Evolutionary conservation across 2,888 invertebrate genomes (phyloP), one percentile per base, ranked within the genome.

Genomic region (Thecophora atra): DNA sequence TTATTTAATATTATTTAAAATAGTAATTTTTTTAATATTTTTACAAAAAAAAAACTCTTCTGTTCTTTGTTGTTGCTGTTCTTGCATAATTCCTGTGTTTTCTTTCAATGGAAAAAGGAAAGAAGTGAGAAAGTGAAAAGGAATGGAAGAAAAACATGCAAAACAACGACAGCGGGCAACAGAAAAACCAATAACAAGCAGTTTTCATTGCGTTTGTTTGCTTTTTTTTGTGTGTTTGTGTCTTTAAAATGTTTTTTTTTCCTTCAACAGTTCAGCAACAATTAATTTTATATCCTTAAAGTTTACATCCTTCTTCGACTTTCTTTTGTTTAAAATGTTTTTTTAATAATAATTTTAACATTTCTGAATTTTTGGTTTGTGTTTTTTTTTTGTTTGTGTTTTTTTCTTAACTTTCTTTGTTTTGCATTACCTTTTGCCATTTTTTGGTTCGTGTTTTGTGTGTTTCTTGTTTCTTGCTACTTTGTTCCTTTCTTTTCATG

Each of bases 21-120:
- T 67, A 67, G 67, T 67, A 67, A 67, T 67, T 67, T 66, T 67
- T 63, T n/a, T 37, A 6, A 54, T 37, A 67, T 67, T 67, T 67
- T 67, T 67, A 67, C 67, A 67, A 67, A 67, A 64, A 67, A 54
- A 15, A 37, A 28, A 52, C 54, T 21, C 24, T 60, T 28, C 47
- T 19, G 44, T 28, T 17, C 42, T 52, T 65, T n/a, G 19, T 21
- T 70, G 8, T n/a, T 65, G n/a, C 17, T 63, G 44, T 30, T 30
- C 30, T 70, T 63, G 26, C 58, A 47, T 66, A 28, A 65, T 47
- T 71, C 3, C 21, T 64, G 26, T 24, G 15, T 60, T 44, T 56
- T 56, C 17, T 71, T 71, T 66, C 58, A 28, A 71, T 58, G 56
- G 42, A 44, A 65, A 71, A 71, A 8, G 37, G 11, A 6, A 37